phyloP scores from a whole-genome alignment of 2,888 invertebrate species.

The Agrypnus murinus region DNA sequence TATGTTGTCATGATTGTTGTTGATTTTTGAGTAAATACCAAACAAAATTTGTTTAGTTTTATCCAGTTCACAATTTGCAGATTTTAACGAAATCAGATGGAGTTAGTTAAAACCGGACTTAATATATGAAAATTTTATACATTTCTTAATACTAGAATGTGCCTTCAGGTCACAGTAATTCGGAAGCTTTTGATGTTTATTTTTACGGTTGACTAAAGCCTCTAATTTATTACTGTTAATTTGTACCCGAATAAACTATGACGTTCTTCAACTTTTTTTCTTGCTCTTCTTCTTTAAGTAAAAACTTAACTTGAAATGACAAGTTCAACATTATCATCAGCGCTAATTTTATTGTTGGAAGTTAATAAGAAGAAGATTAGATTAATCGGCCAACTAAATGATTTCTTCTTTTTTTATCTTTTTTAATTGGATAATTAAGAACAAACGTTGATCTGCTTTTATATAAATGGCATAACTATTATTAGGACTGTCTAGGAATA shows the following conservation, averaged over 20 bases:
- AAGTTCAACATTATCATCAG: conserved; percentile 12
- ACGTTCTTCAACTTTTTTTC: conserved; percentile 1
- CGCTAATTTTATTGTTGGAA: conserved; percentile 17
- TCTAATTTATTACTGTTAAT: conserved; percentile 29
- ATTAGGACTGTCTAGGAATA: no score
- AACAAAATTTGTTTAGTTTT: conserved; percentile 14
- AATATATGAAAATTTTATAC: background rate
- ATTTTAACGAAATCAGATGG: conserved; percentile 14
- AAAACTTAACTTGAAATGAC: conserved; percentile 1
- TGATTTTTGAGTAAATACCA: no score
- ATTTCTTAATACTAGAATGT: conserved; percentile 10
- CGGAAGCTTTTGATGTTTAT: conserved; percentile 35
- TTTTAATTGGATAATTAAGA: no score
- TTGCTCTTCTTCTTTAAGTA: background rate
- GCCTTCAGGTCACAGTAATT: conserved; percentile 23
- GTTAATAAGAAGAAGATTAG: conserved; percentile 1
- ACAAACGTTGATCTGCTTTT: no score
- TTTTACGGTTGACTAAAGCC: conserved; percentile 32
- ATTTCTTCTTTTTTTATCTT: background rate
- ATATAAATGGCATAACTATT: no score
- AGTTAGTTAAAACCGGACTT: conserved; percentile 23
- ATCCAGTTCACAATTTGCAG: conserved; percentile 11
- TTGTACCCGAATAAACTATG: conserved; percentile 34
- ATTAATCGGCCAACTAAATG: background rate
- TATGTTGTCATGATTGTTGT: no score